Evolutionary conservation across 2,888 invertebrate species (phyloP).

Genomic region (Leptopilina myrica): DNA sequence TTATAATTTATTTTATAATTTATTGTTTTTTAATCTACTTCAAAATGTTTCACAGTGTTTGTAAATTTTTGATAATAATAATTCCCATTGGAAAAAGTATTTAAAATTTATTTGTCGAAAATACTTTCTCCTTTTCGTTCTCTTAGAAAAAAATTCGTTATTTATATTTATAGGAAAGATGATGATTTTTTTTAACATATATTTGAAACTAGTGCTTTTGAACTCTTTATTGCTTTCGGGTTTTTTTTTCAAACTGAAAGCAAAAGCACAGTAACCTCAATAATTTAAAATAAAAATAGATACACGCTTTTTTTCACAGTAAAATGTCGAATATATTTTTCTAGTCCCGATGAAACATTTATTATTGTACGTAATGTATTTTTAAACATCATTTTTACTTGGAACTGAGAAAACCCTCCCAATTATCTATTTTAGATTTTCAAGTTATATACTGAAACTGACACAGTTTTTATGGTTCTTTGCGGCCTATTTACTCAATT

Average conservation of each 20-base stretch:
- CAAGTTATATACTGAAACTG: not conserved
- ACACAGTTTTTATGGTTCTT: not conserved
- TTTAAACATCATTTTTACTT: conserved; percentile 1
- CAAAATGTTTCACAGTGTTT: no score
- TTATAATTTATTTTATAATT: no score
- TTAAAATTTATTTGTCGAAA: no score
- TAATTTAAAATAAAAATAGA: conserved; percentile 28
- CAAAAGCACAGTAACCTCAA: not conserved
- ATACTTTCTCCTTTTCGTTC: no score
- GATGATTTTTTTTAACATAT: not conserved
- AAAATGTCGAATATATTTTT: conserved; percentile 1
- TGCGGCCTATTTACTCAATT: conserved; percentile 19
- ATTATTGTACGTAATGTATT: not conserved
- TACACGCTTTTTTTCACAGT: not conserved
- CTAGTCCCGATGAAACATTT: not conserved
- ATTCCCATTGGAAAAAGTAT: no score
- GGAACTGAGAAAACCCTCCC: not conserved
- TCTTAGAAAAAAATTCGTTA: not conserved
- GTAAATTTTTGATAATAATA: no score
- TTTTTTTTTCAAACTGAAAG: not conserved
- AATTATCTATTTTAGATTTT: conserved; percentile 14
- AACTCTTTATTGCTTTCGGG: not conserved
- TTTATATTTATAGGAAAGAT: not conserved
- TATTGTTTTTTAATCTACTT: no score
- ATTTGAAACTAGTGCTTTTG: not conserved